These are phyloP conservation scores for Centropus unirufus DNA, from an alignment of 2,113 vertebrate species.

Conservation along the genomic window DNA sequence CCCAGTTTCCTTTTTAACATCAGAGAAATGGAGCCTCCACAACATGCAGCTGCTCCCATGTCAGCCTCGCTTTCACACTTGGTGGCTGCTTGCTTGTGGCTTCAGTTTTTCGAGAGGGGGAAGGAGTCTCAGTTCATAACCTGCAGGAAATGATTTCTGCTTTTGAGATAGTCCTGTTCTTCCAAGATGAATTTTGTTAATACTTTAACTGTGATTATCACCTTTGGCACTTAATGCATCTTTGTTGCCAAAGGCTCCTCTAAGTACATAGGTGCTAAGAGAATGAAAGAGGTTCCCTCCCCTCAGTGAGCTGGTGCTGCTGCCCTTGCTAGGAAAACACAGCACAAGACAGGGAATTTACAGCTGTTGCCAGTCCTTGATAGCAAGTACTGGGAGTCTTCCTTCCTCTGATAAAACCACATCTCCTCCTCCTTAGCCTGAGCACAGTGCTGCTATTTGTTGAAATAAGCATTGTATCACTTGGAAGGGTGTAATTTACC, in stretches of 20 bases:
- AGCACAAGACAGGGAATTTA: not conserved
- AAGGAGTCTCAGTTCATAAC: not conserved
- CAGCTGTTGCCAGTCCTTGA: not conserved
- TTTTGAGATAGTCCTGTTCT: not conserved
- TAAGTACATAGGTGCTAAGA: not conserved
- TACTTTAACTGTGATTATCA: not conserved
- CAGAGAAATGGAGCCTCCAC: not conserved
- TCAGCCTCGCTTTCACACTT: not conserved
- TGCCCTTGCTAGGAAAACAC: not conserved
- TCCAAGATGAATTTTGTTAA: not conserved
- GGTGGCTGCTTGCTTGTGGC: not conserved
- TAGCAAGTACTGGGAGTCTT: not conserved
- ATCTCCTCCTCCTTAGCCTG: not conserved
- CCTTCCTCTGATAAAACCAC: not conserved
- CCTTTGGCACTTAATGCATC: not conserved
- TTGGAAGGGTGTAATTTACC: not conserved
- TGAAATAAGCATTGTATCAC: not conserved
- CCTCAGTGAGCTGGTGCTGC: not conserved
- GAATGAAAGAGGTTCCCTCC: not conserved
- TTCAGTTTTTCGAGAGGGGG: not conserved
- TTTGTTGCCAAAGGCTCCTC: not conserved
- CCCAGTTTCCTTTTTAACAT: not conserved
- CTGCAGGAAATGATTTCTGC: not conserved
- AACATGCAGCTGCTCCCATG: not conserved
- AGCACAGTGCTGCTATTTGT: not conserved